These are phyloP conservation scores for Periplaneta americana DNA, from an alignment of 1,140 invertebrate genomes.

Conservation along the genomic window DNA sequence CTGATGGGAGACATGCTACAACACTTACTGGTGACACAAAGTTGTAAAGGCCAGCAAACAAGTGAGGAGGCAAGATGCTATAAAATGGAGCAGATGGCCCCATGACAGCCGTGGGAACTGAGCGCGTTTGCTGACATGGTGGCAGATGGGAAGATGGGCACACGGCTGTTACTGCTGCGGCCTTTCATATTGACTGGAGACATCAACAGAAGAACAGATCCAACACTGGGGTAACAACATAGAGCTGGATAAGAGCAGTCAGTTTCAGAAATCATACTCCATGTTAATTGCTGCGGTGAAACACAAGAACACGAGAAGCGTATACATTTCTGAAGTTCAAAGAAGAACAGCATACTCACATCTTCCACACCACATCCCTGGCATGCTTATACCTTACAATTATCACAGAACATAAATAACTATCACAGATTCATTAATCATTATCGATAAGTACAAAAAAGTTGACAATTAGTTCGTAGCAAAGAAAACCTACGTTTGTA, in stretches of 20 bases:
- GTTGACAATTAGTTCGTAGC: too few species aligned
- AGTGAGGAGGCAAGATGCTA: constrained; percentile 14
- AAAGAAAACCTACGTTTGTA: too few species aligned
- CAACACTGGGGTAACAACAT: background rate
- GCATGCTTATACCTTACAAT: too few species aligned
- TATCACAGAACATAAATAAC: too few species aligned
- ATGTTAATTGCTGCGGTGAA: too few species aligned
- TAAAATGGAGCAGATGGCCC: constrained; percentile 25
- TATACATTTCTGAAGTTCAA: too few species aligned
- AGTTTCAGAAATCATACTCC: too few species aligned
- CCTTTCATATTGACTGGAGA: constrained; percentile 20
- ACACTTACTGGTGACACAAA: background rate
- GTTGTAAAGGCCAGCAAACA: background rate
- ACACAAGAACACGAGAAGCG: too few species aligned
- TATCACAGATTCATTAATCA: too few species aligned
- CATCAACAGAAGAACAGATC: background rate
- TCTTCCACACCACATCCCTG: too few species aligned
- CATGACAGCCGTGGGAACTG: constrained; percentile 27
- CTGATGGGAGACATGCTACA: background rate
- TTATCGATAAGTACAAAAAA: too few species aligned
- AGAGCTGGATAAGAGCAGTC: background rate
- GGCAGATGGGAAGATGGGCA: constrained; percentile 26
- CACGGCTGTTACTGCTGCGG: constrained; percentile 15
- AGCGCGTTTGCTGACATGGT: constrained; percentile 26
- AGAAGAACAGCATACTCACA: too few species aligned